A percentile compares a stretch with the other conserved stretches of the same genome.
Evolutionary conservation across 2,797 vertebrate species (phyloP).

Genomic region (Remorina albescens): DNA sequence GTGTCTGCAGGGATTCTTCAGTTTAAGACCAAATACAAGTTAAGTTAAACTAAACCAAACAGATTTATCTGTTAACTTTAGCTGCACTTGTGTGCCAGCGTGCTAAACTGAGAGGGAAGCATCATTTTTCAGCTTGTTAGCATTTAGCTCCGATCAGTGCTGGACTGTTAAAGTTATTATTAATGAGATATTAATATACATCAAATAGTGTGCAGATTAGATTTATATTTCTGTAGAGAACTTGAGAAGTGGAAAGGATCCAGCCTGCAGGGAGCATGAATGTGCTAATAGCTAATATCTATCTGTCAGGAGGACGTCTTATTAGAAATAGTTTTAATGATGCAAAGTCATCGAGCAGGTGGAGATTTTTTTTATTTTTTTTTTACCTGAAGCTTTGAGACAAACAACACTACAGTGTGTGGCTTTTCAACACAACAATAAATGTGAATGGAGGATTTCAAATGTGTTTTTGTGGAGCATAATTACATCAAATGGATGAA

Average conservation of each 20-base stretch:
- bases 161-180: no score
- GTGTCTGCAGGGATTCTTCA: neutral
- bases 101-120: neutral
- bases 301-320: no score
- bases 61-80: neutral
- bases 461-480: constrained; percentile 40
- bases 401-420: constrained; percentile 12
- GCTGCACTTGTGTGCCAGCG: no score
- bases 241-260: neutral
- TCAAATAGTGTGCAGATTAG: no score
- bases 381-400: neutral
- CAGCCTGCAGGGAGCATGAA: neutral
- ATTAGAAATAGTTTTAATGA: no score
- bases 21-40: neutral
- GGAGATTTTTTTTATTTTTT: neutral
- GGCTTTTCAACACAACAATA: constrained; percentile 42
- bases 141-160: neutral
- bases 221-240: no score
- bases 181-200: no score
- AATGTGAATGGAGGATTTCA: constrained; percentile 59
- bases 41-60: no score
- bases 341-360: no score
- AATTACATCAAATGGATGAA: constrained; percentile 67
- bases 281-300: neutral
- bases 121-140: neutral